These are phyloP conservation scores for Diplodus puntazzo DNA, from an alignment of 2,797 vertebrate species.

Conservation along the genomic window DNA sequence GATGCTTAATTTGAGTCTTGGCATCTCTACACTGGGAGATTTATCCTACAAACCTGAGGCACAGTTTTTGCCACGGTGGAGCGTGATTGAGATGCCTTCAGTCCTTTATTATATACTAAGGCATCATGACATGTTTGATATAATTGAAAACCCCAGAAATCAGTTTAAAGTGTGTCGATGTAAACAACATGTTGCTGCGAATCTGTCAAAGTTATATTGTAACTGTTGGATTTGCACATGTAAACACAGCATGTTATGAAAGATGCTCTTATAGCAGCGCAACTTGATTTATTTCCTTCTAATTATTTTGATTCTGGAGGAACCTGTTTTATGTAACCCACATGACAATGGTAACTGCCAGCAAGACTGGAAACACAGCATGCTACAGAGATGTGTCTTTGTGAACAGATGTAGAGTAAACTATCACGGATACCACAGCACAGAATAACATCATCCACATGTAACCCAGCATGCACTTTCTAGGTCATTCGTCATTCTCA, in stretches of 20 bases:
- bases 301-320: background rate
- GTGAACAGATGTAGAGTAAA: background rate
- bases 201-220: background rate
- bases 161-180: background rate
- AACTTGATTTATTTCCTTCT: background rate
- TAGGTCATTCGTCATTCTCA: too few relatives aligned
- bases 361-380: background rate
- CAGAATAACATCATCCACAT: background rate
- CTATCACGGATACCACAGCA: background rate
- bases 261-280: background rate
- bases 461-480: background rate
- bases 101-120: slow-evolving; percentile 17
- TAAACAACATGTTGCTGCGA: background rate
- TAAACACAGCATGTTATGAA: background rate
- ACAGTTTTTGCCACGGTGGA: slow-evolving; percentile 22
- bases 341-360: background rate
- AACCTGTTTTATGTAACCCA: background rate
- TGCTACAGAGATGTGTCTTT: background rate
- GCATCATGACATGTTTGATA: slow-evolving; percentile 8
- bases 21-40: slow-evolving; percentile 32
- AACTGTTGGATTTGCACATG: background rate
- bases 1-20: slow-evolving; percentile 36
- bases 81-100: slow-evolving; percentile 17
- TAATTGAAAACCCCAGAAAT: slow-evolving; percentile 1
- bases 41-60: slow-evolving; percentile 38